These are phyloP conservation scores for Pampusana beccarii DNA, from an alignment of 2,113 vertebrate genomes.

Conservation along the genomic window DNA sequence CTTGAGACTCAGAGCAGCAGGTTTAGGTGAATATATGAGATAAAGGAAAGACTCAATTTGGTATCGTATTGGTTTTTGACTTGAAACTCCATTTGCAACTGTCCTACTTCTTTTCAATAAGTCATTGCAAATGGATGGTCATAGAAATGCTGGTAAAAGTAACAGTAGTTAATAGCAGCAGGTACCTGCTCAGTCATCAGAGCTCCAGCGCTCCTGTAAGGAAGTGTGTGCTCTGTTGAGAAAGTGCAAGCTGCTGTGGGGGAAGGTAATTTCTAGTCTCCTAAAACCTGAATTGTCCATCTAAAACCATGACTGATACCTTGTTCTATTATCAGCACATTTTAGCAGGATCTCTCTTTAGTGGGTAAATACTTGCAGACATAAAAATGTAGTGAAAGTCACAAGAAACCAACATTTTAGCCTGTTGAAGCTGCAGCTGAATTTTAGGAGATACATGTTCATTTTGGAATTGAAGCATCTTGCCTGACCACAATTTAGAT, in stretches of 20 bases:
- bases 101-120: not conserved
- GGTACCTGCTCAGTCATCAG: not conserved
- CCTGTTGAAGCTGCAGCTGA: not conserved
- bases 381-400: not conserved
- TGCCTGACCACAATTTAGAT: not conserved
- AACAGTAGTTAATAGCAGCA: not conserved
- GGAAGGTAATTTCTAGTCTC: not conserved
- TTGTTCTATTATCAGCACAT: not conserved
- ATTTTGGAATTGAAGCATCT: not conserved
- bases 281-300: not conserved
- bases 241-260: not conserved
- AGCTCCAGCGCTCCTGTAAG: not conserved
- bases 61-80: not conserved
- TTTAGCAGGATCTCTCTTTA: not conserved
- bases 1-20: not conserved
- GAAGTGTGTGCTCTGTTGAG: not conserved
- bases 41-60: not conserved
- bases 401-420: not conserved
- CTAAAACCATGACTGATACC: not conserved
- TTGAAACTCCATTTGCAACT: not conserved
- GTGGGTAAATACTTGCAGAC: not conserved
- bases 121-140: rapidly evolving
- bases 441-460: not conserved
- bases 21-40: not conserved
- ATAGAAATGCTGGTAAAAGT: not conserved